Evolutionary conservation across 1,140 invertebrate species (phyloP).

Genomic region (Diorhabda carinulata): DNA sequence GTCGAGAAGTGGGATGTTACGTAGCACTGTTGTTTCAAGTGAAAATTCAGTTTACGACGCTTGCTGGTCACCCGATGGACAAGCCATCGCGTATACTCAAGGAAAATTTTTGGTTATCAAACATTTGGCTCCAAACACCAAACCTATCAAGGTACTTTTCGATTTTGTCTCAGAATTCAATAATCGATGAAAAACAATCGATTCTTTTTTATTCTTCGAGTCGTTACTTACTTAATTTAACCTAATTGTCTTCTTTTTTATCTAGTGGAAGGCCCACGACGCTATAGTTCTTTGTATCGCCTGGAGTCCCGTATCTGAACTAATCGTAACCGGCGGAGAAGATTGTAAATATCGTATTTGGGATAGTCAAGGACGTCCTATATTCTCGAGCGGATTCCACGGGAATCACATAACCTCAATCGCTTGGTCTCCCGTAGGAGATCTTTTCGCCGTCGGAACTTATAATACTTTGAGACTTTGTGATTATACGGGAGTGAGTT

Average conservation of each 20-base stretch:
- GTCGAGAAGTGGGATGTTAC: slow-evolving; percentile 92
- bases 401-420: slow-evolving; percentile 90
- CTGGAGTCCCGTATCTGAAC: slow-evolving; percentile 84
- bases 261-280: slow-evolving; percentile 95
- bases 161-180: no score
- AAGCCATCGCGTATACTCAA: slow-evolving; percentile 79
- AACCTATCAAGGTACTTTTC: slow-evolving; percentile 67
- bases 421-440: slow-evolving; percentile 86
- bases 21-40: slow-evolving; percentile 83
- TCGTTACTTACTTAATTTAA: no score
- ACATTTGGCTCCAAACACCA: slow-evolving; percentile 83
- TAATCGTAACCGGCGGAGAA: slow-evolving; percentile 91
- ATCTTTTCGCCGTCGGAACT: slow-evolving; percentile 88
- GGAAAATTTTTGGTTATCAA: slow-evolving; percentile 84
- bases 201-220: no score
- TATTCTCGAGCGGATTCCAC: slow-evolving; percentile 78
- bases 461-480: slow-evolving; percentile 91
- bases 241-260: slow-evolving; percentile 33
- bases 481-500: slow-evolving; percentile 86
- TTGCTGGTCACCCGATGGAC: slow-evolving; percentile 84
- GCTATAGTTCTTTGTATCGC: slow-evolving; percentile 81
- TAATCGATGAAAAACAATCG: no score
- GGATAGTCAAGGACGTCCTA: slow-evolving; percentile 82
- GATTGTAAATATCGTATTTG: slow-evolving; percentile 94
- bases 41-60: slow-evolving; percentile 76